Percentiles rank a stretch among this genome's conserved stretches.
These are phyloP conservation scores for Astropecten irregularis DNA, from an alignment of 53 echinoderm and acorn worm genomes.

Conservation along the genomic window DNA sequence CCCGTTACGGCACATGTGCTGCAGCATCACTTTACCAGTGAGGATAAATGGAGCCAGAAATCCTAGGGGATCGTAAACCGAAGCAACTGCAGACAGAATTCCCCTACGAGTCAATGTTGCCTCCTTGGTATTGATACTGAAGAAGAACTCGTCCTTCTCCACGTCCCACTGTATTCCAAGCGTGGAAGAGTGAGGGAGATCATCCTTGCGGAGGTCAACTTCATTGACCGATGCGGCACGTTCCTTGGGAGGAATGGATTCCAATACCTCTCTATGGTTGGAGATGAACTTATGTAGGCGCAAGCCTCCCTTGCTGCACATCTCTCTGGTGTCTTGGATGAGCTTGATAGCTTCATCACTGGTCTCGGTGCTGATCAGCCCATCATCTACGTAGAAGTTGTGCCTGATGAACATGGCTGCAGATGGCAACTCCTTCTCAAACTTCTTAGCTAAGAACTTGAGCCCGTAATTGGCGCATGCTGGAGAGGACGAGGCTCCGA, in stretches of 20 bases:
- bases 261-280: conserved; percentile 8
- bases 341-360: conserved; percentile 34
- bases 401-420: conserved; percentile 54
- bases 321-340: conserved; percentile 28
- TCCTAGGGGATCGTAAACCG: conserved; percentile 41
- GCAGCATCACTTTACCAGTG: conserved; percentile 26
- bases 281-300: conserved; percentile 34
- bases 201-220: conserved; percentile 19
- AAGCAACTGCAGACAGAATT: conserved; percentile 53
- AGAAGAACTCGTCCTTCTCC: conserved; percentile 41
- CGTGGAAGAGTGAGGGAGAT: conserved; percentile 17
- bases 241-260: conserved; percentile 35
- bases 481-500: conserved; percentile 53
- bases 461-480: conserved; percentile 53
- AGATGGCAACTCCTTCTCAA: conserved; percentile 42
- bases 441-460: conserved; percentile 54
- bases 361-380: conserved; percentile 29
- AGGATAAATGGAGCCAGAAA: conserved; percentile 52
- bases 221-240: conserved; percentile 30
- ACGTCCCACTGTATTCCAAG: conserved; percentile 48
- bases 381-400: conserved; percentile 45
- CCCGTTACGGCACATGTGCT: conserved; percentile 39
- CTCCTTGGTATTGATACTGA: conserved; percentile 31
- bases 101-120: conserved; percentile 35
- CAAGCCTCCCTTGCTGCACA: conserved; percentile 26